Evolutionary conservation across 2,797 vertebrate genomes (phyloP).

Genomic region (Argya squamiceps): DNA sequence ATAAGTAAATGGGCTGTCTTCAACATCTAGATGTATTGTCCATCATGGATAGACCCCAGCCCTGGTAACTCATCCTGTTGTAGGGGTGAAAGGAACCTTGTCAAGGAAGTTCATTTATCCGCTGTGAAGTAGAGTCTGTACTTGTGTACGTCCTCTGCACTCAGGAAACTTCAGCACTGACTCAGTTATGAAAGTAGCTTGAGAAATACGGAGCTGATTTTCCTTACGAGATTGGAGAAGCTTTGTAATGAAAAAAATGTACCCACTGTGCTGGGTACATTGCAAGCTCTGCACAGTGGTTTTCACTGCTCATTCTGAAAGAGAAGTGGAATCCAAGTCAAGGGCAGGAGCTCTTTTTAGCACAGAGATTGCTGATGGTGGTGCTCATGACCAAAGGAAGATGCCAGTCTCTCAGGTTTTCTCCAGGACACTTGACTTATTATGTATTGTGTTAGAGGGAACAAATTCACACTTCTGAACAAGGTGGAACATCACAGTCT

Average conservation of each 20-base stretch:
- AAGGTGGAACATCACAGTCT: accelerated
- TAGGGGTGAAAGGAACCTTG: not conserved
- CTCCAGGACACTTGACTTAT: not conserved
- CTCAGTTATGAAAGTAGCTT: not conserved
- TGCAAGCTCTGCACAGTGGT: not conserved
- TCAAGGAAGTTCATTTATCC: not conserved
- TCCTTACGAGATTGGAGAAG: not conserved
- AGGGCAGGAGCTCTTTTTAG: not conserved
- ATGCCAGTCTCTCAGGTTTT: not conserved
- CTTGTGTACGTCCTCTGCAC: not conserved
- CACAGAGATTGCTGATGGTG: not conserved
- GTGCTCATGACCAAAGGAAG: not conserved
- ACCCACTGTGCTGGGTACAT: not conserved
- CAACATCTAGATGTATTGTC: not conserved
- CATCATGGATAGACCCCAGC: not conserved
- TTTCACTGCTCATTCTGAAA: not conserved
- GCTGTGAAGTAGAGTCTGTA: not conserved
- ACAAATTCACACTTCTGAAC: not conserved
- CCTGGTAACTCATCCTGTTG: not conserved
- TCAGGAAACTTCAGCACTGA: not conserved
- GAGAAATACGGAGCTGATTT: not conserved
- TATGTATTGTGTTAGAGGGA: not conserved
- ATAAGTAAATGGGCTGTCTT: not conserved
- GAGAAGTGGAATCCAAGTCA: not conserved
- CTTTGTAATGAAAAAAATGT: not conserved